Percentiles rank a stretch among this genome's conserved stretches.
Conservation (phyloP, 2,888 invertebrate species). For the Oscheius myriophilus region DNA sequence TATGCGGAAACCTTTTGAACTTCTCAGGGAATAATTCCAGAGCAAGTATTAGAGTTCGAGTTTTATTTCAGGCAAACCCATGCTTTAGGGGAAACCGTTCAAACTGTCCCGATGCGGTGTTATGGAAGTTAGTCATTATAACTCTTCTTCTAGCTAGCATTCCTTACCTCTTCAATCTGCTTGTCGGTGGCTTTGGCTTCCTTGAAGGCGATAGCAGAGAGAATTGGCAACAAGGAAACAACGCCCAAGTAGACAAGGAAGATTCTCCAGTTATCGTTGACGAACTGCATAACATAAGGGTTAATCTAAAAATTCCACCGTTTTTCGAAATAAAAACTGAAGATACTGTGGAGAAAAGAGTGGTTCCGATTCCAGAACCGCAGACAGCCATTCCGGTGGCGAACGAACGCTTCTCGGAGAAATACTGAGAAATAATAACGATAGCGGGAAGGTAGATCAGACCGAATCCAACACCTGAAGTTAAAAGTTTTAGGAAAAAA, state of each 20-base stretch:
- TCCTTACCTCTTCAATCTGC: slow-evolving; percentile 63
- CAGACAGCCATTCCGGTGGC: slow-evolving; percentile 93
- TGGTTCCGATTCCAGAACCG: slow-evolving; percentile 94
- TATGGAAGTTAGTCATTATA: too few species aligned
- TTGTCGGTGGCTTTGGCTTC: slow-evolving; percentile 56
- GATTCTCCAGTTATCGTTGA: slow-evolving; percentile 81
- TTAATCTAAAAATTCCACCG: slow-evolving; percentile 54
- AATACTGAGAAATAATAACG: slow-evolving; percentile 95
- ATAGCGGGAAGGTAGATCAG: slow-evolving; percentile 97
- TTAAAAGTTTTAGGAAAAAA: slow-evolving; percentile 40
- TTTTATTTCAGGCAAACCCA: too few species aligned
- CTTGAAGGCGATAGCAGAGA: slow-evolving; percentile 88
- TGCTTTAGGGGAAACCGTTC: too few species aligned
- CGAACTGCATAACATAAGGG: slow-evolving; percentile 52
- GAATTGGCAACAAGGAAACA: slow-evolving; percentile 84
- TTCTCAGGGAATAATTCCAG: too few species aligned
- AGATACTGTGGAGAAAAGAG: slow-evolving; percentile 81
- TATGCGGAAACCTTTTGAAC: too few species aligned
- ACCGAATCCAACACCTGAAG: slow-evolving; percentile 87
- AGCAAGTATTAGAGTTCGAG: too few species aligned
- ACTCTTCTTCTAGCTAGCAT: too few species aligned
- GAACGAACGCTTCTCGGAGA: slow-evolving; percentile 89
- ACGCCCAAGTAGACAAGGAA: slow-evolving; percentile 86
- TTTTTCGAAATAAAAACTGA: not conserved
- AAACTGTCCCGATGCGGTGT: too few species aligned